Conservation (phyloP, 2,797 vertebrate genomes). For the Lacerta agilis region DNA sequence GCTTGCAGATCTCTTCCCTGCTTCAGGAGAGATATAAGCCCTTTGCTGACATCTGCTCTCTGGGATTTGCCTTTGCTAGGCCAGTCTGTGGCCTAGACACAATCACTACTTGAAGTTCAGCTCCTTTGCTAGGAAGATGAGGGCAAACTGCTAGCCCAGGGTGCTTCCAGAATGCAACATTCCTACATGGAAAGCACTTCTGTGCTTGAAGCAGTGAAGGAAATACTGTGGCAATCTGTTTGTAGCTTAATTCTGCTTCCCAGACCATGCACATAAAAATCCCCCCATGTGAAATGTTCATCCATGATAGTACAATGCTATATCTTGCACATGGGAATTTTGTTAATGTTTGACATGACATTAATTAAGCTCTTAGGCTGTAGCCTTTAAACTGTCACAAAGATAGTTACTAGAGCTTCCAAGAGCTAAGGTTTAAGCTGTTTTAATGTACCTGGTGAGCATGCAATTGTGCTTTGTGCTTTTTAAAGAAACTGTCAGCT, state of each 20-base stretch:
- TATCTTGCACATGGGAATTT: background rate
- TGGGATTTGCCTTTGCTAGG: background rate
- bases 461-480: conserved; percentile 44
- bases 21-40: background rate
- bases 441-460: background rate
- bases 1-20: background rate
- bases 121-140: background rate
- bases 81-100: background rate
- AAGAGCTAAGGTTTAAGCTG: background rate
- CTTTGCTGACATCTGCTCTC: background rate
- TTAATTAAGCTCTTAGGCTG: background rate
- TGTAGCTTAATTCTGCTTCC: background rate
- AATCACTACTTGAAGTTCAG: background rate
- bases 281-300: background rate
- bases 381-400: background rate
- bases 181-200: background rate
- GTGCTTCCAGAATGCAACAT: background rate
- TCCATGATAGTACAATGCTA: background rate
- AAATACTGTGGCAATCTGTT: background rate
- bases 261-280: background rate
- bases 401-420: background rate
- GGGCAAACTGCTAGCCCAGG: background rate
- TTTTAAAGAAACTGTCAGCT: conserved; percentile 89
- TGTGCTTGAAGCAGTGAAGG: background rate
- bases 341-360: background rate